Conservation (phyloP, 2,113 vertebrate species). For the Lanius collurio region DNA sequence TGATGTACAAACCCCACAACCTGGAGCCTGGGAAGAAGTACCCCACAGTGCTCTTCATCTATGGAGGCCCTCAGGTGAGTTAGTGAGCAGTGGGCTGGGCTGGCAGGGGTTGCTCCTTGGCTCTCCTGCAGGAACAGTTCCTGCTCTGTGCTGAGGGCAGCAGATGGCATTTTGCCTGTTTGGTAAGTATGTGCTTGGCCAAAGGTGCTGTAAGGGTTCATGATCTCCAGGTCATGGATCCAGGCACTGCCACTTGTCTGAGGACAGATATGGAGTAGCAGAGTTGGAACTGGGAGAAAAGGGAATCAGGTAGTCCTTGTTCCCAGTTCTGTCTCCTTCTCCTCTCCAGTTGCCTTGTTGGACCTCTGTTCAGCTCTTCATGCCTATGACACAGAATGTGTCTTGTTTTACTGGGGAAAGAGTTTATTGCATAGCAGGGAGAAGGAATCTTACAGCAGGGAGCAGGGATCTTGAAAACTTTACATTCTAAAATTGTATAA, state of each 20-base stretch:
- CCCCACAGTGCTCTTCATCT: slow-evolving; percentile 82
- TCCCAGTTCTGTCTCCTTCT: not conserved
- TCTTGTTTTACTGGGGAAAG: not conserved
- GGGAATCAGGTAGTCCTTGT: not conserved
- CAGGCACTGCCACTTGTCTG: not conserved
- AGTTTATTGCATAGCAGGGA: not conserved
- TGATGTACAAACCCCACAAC: slow-evolving; percentile 83
- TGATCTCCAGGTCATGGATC: not conserved
- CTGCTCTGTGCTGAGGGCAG: not conserved
- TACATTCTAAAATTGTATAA: not conserved
- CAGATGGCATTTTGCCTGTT: not conserved
- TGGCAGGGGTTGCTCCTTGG: not conserved
- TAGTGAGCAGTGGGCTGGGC: not conserved
- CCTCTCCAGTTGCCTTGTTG: not conserved
- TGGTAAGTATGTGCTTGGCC: not conserved
- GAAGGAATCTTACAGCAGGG: not conserved
- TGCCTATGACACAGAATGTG: not conserved
- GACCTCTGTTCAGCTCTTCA: not conserved
- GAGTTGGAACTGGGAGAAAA: not conserved
- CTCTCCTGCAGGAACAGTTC: not conserved
- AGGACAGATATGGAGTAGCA: not conserved
- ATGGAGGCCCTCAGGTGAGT: slow-evolving; percentile 82
- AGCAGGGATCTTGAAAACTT: not conserved
- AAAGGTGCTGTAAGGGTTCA: not conserved
- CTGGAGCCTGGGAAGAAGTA: slow-evolving; percentile 83